Evolutionary conservation across 1,140 invertebrate species (phyloP), one percentile per base, ranked within the genome.

Genomic region (Drosophila virilis): DNA sequence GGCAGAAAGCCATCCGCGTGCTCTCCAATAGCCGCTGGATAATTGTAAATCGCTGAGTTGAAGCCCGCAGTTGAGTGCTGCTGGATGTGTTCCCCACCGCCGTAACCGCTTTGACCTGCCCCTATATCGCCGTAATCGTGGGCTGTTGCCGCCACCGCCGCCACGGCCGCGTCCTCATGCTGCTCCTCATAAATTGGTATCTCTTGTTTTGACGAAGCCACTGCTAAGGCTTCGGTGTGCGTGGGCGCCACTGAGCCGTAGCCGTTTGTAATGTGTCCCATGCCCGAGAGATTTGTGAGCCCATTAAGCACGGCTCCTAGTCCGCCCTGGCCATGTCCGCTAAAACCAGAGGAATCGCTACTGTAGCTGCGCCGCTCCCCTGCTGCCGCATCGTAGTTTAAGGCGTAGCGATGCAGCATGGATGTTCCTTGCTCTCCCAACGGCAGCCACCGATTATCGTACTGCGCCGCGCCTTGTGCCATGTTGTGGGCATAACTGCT

Each of bases 141-240:
- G 43, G 74, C 68, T 37, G 75, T 67, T 28, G 84, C 67, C 48
- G 84, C 83, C 22, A 80, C 79, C 8, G 77, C 76, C 10, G 80
- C 83, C 4, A 80, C 80, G 28, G 80, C 84, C 12, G 88, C 80
- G 60, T 91, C 88, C 77, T 91, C 90, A 52, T 91, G 80, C 73
- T 91, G 84, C 55, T 91, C 90, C 74, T 91, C 90, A 60, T 91
- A 91, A 78, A 91, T 91, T 42, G 90, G 90, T 80, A 89, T 91
- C 76, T 91, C 83, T 66, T 91, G 86, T 43, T 90, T 90, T n/a
- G 66, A 55, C 17, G 82, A 85, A 5, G 77, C 80, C 12, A 65
- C 35, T 22, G 74, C 78, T 54, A 80, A 37, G n/a, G 90, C 57
- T 48, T 85, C 77, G 28, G 81, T 84, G 37, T 80, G 83, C 51